Evolutionary conservation across 2,797 vertebrate species (phyloP), one percentile per base, ranked within the genome.

Genomic region (Lacerta viridis): DNA sequence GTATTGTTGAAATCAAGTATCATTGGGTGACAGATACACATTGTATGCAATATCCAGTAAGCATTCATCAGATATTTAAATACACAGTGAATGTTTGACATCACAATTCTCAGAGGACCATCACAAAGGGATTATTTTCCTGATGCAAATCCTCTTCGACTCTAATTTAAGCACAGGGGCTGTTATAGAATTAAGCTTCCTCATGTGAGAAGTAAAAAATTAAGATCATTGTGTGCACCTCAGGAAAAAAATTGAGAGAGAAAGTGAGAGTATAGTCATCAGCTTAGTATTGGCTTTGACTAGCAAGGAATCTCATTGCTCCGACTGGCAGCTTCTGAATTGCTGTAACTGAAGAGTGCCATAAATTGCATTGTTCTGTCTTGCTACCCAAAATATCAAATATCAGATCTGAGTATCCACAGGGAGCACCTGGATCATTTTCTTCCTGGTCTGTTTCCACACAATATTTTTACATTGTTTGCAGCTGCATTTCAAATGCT

Each of bases 301-400:
- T 3, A 33, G 79, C 72, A 18, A 88, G 76, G 36, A 84, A 2
- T 71, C 78, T 69, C 61, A 68, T 36, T 1, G 64, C 84, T 90
- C 75, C 59, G 7, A 41, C 83, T 87, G 84, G 66, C 64, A 84
- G 11, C 25, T 25, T 1, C 41, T 8, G 39, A 64, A 71, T 74
- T 46, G 71, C 64, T 25, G 87, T 43, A 87, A 84, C 71, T 79
- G 3, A 43, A 86, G 80, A 17, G 17, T 10, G 74, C 87, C 59
- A 83, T 90, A 87, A 87, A 90, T 90, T 74, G 33, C 59, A 84
- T 84, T 90, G 76, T 90, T 33, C 69, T 72, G 89, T 76, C 33
- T 61, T 3, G 3, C 29, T 77, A 79, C 46, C 25, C 43, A 5
- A 64, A 74, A 74, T 91, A 83, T 88, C 29, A 33, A 59, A 66